Percentiles rank a stretch among this genome's conserved stretches.
Evolutionary conservation across 2,888 invertebrate species (phyloP).

Genomic region (Volucella inflata): DNA sequence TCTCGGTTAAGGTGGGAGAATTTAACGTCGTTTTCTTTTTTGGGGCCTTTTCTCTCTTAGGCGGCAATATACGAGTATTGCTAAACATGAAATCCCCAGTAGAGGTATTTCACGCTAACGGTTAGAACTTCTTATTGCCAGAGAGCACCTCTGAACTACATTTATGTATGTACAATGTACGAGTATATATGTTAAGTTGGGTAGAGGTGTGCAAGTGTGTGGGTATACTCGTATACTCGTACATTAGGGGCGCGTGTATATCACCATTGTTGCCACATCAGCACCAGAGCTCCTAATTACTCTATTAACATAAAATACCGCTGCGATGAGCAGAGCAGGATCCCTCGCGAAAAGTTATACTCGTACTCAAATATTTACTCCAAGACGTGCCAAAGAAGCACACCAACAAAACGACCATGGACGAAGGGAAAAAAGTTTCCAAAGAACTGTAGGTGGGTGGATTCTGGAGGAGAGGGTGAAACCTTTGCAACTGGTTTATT

Average conservation of each 20-base stretch:
- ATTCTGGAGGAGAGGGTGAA: not conserved
- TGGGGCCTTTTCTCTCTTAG: not conserved
- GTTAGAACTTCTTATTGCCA: slow-evolving; percentile 30
- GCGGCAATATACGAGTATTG: not conserved
- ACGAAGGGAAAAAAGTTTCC: too few relatives aligned
- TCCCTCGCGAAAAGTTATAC: slow-evolving; percentile 36
- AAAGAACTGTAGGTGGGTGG: not conserved
- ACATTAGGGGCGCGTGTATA: slow-evolving; percentile 8
- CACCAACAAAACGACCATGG: too few relatives aligned
- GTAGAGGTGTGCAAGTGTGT: too few relatives aligned
- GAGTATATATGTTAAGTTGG: too few relatives aligned
- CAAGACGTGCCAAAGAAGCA: slow-evolving; percentile 9
- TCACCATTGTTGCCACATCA: slow-evolving; percentile 13
- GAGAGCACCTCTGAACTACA: too few relatives aligned
- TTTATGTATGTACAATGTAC: too few relatives aligned
- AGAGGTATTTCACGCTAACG: slow-evolving; percentile 20
- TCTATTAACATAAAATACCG: slow-evolving; percentile 54
- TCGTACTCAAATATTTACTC: slow-evolving; percentile 57
- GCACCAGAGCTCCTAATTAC: slow-evolving; percentile 51
- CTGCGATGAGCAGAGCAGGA: not conserved
- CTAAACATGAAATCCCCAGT: slow-evolving; percentile 11
- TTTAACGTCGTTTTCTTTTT: slow-evolving; percentile 20
- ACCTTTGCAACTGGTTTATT: slow-evolving; percentile 45
- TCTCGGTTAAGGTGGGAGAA: slow-evolving; percentile 17
- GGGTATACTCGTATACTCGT: not conserved